phyloP scores from a whole-genome alignment of 2,888 invertebrate species.

The Mythimna impura region DNA sequence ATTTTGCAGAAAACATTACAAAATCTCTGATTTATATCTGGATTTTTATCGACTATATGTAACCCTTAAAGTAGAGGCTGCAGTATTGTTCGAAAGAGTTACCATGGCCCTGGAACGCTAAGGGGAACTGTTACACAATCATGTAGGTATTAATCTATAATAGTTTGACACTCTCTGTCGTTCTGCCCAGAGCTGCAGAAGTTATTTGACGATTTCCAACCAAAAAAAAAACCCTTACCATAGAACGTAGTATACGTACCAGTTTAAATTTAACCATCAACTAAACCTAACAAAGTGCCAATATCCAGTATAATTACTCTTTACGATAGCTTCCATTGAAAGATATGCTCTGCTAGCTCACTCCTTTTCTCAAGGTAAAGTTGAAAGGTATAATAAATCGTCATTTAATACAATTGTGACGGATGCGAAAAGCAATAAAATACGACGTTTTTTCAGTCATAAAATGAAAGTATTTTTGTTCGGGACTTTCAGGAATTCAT shows the following conservation, averaged over 20 bases:
- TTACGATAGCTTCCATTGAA: slow-evolving; percentile 10
- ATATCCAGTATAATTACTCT: slow-evolving; percentile 20
- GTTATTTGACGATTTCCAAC: too few relatives aligned
- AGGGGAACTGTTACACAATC: too few relatives aligned
- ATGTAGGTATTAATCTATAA: too few relatives aligned
- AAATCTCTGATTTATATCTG: not conserved
- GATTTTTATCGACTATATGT: not conserved
- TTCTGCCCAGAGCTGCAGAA: too few relatives aligned
- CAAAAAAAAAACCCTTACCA: not conserved
- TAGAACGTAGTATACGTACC: not conserved
- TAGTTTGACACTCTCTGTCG: too few relatives aligned
- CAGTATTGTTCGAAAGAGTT: too few relatives aligned
- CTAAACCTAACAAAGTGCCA: slow-evolving; percentile 6
- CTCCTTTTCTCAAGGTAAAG: slow-evolving; percentile 30
- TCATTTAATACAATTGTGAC: slow-evolving; percentile 55
- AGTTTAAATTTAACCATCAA: not conserved
- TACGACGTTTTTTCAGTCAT: slow-evolving; percentile 34
- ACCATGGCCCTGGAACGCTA: too few relatives aligned
- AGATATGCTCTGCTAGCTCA: slow-evolving; percentile 8
- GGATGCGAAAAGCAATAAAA: slow-evolving; percentile 56
- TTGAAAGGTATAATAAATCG: slow-evolving; percentile 48
- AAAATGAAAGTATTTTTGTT: slow-evolving; percentile 48
- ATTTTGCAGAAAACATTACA: not conserved
- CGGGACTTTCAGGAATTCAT: slow-evolving; percentile 44
- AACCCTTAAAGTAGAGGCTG: too few relatives aligned